phyloP scores from a whole-genome alignment of 2,113 vertebrate species.

The Sphaerodactylus townsendi region DNA sequence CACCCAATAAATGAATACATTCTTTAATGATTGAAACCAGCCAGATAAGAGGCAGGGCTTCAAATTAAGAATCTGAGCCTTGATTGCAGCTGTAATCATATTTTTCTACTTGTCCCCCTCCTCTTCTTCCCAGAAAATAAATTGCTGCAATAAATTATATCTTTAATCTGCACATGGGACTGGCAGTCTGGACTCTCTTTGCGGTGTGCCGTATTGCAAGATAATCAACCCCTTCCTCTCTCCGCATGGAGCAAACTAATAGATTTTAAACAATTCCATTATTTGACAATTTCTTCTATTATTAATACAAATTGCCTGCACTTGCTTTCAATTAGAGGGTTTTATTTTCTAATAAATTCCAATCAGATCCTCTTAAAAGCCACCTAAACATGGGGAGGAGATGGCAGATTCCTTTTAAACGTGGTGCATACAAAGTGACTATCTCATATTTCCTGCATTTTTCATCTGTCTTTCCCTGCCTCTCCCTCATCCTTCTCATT shows the following conservation, averaged over 20 bases:
- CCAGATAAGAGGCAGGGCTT: slow-evolving; percentile 67
- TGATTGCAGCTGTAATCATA: slow-evolving; percentile 57
- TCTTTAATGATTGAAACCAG: slow-evolving; percentile 63
- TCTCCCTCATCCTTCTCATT: background rate
- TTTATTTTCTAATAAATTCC: slow-evolving; percentile 74
- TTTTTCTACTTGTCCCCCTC: slow-evolving; percentile 51
- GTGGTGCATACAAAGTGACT: background rate
- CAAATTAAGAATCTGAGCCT: slow-evolving; percentile 61
- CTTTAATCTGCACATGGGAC: slow-evolving; percentile 63
- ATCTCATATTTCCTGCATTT: background rate
- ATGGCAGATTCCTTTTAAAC: slow-evolving; percentile 15
- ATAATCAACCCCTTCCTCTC: slow-evolving; percentile 66
- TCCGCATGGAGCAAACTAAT: slow-evolving; percentile 60
- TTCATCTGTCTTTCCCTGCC: slow-evolving; percentile 15
- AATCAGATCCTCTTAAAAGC: slow-evolving; percentile 59
- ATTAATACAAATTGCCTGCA: slow-evolving; percentile 74
- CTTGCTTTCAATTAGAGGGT: slow-evolving; percentile 67
- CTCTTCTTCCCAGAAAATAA: slow-evolving; percentile 64
- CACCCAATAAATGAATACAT: slow-evolving; percentile 33
- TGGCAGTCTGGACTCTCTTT: slow-evolving; percentile 33
- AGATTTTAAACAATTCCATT: slow-evolving; percentile 65
- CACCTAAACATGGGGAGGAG: slow-evolving; percentile 42
- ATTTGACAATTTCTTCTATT: slow-evolving; percentile 67
- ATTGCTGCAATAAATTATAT: slow-evolving; percentile 67
- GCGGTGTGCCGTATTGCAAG: slow-evolving; percentile 31